Evolutionary conservation across 2,797 vertebrate genomes (phyloP).

Genomic region (Manis crassicaudata): DNA sequence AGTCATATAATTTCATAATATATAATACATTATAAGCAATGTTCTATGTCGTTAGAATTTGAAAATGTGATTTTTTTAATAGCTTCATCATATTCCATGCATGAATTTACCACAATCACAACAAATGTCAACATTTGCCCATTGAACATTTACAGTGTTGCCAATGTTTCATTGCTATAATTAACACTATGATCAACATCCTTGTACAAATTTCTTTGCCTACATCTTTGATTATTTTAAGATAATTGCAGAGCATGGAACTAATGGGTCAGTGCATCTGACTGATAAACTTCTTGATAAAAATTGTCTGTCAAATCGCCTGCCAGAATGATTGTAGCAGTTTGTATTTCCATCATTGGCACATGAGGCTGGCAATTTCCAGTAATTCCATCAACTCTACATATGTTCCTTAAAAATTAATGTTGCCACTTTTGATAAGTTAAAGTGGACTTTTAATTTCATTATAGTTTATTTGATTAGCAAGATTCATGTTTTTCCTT

Average conservation of each 20-base stretch:
- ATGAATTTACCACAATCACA: not conserved
- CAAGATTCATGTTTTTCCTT: not conserved
- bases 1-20: not conserved
- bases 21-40: not conserved
- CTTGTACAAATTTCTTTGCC: not conserved
- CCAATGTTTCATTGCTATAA: not conserved
- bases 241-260: not conserved
- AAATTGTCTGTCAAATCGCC: not conserved
- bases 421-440: conserved; percentile 25
- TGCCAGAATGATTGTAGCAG: not conserved
- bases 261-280: not conserved
- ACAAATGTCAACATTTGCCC: not conserved
- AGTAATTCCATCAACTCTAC: not conserved
- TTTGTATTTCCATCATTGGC: not conserved
- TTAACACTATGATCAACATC: not conserved
- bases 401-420: not conserved
- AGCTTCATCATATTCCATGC: not conserved
- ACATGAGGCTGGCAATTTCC: not conserved
- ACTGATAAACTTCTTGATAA: not conserved
- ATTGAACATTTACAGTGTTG: not conserved
- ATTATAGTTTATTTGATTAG: not conserved
- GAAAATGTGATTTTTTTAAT: conserved; percentile 41
- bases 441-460: not conserved
- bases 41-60: not conserved
- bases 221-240: conserved; percentile 35